phyloP scores from a whole-genome alignment of 2,888 invertebrate genomes.

The Caenorhabditis virilis region DNA sequence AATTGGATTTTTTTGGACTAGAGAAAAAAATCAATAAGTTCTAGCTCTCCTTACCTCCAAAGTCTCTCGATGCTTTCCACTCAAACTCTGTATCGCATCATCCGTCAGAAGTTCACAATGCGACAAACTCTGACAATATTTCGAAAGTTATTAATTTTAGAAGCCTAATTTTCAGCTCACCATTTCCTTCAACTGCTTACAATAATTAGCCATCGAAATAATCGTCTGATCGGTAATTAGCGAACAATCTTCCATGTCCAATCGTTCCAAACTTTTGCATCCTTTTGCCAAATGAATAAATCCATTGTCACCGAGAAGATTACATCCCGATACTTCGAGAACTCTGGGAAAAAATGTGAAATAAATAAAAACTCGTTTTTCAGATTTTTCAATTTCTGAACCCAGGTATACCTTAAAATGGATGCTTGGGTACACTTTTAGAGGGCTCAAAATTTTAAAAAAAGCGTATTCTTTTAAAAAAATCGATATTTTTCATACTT shows the following conservation, averaged over 20 bases:
- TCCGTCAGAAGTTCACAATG: conserved; percentile 99
- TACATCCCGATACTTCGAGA: conserved; percentile 91
- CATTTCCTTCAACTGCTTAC: conserved; percentile 90
- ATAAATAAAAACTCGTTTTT: neutral
- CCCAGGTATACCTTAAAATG: too few relatives aligned
- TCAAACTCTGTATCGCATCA: conserved; percentile 86
- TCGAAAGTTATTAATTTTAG: neutral
- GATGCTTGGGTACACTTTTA: too few relatives aligned
- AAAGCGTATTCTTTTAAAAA: too few relatives aligned
- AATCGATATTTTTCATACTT: too few relatives aligned
- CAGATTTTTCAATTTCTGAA: neutral
- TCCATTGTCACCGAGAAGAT: conserved; percentile 91
- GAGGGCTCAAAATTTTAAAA: too few relatives aligned
- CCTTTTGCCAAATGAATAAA: conserved; percentile 94
- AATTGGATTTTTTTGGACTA: too few relatives aligned
- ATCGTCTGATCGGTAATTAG: conserved; percentile 93
- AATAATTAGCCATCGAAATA: conserved; percentile 89
- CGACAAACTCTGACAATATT: conserved; percentile 82
- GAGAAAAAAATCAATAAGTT: too few relatives aligned
- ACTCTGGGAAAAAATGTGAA: conserved; percentile 70
- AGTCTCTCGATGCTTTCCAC: conserved; percentile 58
- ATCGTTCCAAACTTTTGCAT: conserved; percentile 89
- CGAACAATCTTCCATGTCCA: conserved; percentile 97
- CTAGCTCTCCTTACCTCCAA: too few relatives aligned
- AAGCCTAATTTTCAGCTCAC: conserved; percentile 72